Base-by-base conservation (phyloP, 2,797 vertebrate species). In the Chelonia mydas region DNA sequence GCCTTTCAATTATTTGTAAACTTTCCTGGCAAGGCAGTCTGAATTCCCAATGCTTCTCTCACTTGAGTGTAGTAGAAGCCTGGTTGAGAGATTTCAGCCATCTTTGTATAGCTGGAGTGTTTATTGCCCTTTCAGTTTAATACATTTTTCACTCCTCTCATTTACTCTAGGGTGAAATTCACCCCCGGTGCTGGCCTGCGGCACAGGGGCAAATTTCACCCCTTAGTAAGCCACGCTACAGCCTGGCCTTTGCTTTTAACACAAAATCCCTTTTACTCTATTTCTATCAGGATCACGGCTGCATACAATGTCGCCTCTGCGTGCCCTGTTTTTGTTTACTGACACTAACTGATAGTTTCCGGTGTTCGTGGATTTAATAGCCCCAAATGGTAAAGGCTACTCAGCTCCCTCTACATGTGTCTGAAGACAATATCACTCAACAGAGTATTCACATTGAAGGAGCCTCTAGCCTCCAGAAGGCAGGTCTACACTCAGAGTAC, bases 211-310 rank as follows among this genome's bases (percentile, higher is more conserved):
- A 28, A 16, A 37, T 83, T 87, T 76, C 3, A 21, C 2, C 0
- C 6, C 3, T 68, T 86, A 31, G 33, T 61, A 87, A 87, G 49
- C 3, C 47, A 31, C 31, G 19, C 2, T 50, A 37, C 81, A 54
- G 0, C 65, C 5, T 6, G 9, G 6, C 82, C 72, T 41, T 45
- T 25, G 72, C 41, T 45, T 45, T 27, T 72, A 41, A 10, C 37
- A 25, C 65, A n/a, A 68, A 11, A 16, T 21, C 33, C n/a, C n/a
- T 68, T 37, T n/a, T 37, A 21, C 68, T 10, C 19, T 10, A 23
- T 16, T 74, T 92, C 25, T 86, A 11, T 65, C 9, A 2, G 79
- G 33, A 50, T 47, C 0, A 11, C 8, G 3, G 68, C 37, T 41
- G 37, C n/a, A 41, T 6, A 10, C 68, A 23, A 13, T 16, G n/a